Conservation (phyloP, 2,888 invertebrate genomes). For the Zootermopsis nevadensis region DNA sequence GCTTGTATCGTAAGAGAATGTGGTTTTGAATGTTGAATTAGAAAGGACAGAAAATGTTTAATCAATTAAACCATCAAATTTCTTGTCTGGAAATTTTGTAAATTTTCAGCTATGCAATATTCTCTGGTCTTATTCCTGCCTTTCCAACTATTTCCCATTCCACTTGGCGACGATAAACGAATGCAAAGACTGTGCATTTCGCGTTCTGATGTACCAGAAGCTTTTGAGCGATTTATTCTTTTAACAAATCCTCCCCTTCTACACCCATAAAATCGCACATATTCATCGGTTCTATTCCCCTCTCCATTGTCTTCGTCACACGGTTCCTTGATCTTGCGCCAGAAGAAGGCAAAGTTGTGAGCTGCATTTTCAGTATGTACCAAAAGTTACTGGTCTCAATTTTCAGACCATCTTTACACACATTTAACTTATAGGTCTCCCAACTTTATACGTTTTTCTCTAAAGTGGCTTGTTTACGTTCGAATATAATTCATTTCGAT, state of each 20-base stretch:
- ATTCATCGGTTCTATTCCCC: not conserved
- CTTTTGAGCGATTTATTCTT: not conserved
- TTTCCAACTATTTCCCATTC: not conserved
- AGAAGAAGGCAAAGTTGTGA: not conserved
- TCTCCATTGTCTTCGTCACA: not conserved
- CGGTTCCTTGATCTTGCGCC: not conserved
- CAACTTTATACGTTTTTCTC: not conserved
- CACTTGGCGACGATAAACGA: not conserved
- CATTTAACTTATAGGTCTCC: not conserved
- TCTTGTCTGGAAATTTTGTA: no score
- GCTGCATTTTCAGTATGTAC: not conserved
- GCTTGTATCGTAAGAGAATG: no score
- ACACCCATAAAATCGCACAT: no score
- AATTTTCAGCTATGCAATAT: no score
- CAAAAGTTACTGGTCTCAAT: not conserved
- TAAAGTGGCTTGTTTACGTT: constrained; percentile 5
- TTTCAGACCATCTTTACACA: constrained; percentile 4
- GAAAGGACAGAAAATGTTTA: no score
- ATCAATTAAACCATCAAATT: no score
- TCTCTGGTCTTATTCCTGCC: no score
- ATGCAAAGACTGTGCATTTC: not conserved
- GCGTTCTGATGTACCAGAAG: not conserved
- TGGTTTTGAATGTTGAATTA: no score
- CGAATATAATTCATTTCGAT: constrained; percentile 5
- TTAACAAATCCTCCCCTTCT: not conserved